These are phyloP conservation scores for Cylindroiulus punctatus DNA, from an alignment of 2,888 invertebrate genomes.

Conservation along the genomic window DNA sequence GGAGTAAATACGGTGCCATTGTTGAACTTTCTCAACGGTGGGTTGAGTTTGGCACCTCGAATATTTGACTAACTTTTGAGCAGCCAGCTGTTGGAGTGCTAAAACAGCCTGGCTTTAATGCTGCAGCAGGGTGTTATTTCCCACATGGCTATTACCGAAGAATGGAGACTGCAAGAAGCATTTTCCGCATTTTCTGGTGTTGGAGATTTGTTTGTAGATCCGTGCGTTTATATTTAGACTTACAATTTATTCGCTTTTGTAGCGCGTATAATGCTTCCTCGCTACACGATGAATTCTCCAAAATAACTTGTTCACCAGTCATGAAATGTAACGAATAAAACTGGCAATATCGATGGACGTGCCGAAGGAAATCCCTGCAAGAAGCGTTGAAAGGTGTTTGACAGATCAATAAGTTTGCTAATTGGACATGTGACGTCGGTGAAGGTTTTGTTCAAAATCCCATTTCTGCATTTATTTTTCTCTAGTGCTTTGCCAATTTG, in stretches of 20 bases:
- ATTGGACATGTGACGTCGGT: neutral
- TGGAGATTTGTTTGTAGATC: neutral
- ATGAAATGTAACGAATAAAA: neutral
- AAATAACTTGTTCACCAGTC: too few species aligned
- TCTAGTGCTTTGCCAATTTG: too few species aligned
- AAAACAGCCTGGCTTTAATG: neutral
- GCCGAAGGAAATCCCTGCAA: neutral
- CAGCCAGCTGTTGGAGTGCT: neutral
- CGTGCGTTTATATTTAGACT: neutral
- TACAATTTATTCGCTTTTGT: neutral
- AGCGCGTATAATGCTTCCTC: neutral
- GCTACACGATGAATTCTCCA: too few species aligned
- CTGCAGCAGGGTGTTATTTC: neutral
- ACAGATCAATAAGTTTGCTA: neutral
- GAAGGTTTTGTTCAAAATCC: neutral
- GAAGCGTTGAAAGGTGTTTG: neutral
- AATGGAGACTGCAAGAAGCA: neutral
- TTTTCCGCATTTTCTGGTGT: neutral
- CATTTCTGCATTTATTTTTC: too few species aligned
- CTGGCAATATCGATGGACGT: neutral
- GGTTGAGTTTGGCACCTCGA: neutral
- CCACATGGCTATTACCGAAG: constrained; percentile 14
- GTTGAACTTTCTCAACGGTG: neutral
- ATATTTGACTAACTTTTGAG: constrained; percentile 14
- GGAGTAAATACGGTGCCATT: neutral